A percentile compares a stretch with the other conserved stretches of the same genome.
phyloP scores from a whole-genome alignment of 2,888 invertebrate species.

The Pelosia muscerda region DNA sequence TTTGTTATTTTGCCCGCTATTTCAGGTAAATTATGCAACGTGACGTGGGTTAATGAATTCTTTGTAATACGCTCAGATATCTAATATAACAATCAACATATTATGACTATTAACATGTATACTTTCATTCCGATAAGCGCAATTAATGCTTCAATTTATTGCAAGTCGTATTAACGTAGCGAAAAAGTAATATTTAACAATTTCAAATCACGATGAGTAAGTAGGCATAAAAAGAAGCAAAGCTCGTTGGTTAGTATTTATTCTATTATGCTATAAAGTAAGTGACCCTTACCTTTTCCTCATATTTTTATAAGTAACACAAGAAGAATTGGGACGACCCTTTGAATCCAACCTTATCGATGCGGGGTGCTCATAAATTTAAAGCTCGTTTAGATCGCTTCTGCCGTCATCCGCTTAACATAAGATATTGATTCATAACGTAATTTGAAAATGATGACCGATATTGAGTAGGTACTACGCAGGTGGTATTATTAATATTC shows the following conservation, averaged over 20 bases:
- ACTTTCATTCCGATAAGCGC: too few species aligned
- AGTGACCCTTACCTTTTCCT: not conserved
- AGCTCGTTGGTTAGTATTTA: not conserved
- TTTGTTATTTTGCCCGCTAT: constrained; percentile 72
- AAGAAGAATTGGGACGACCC: not conserved
- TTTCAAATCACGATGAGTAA: too few species aligned
- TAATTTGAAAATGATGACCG: not conserved
- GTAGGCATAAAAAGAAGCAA: too few species aligned
- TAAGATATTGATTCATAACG: not conserved
- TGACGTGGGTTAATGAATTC: not conserved
- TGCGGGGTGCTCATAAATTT: not conserved
- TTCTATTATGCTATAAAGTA: not conserved
- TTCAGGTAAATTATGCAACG: constrained; percentile 63
- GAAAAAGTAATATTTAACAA: not conserved
- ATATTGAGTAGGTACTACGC: not conserved
- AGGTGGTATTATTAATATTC: too few species aligned
- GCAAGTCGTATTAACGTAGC: not conserved
- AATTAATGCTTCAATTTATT: too few species aligned
- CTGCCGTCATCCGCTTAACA: not conserved
- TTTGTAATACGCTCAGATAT: too few species aligned
- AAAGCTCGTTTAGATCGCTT: not conserved
- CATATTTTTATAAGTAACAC: not conserved
- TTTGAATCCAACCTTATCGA: not conserved
- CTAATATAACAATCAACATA: not conserved
- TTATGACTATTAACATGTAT: not conserved